Percentiles rank a stretch among this genome's conserved stretches.
These are phyloP conservation scores for Xylota segnis DNA, from an alignment of 2,888 invertebrate genomes.

Conservation along the genomic window DNA sequence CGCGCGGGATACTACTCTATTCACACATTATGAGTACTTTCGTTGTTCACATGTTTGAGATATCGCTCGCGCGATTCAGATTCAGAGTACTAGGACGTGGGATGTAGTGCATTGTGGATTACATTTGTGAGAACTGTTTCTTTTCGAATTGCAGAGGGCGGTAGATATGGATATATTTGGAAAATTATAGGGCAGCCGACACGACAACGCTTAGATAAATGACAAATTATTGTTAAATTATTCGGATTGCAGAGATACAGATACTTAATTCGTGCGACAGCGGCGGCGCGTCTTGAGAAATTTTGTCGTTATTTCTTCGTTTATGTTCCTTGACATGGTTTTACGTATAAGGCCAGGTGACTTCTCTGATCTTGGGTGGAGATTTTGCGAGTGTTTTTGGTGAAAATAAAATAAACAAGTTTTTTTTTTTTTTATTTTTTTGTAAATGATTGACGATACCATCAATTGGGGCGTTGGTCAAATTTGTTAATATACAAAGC, in stretches of 20 bases:
- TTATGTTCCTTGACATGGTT: conserved; percentile 38
- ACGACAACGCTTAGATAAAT: background rate
- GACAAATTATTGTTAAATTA: conserved; percentile 10
- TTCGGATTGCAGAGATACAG: background rate
- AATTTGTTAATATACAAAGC: background rate
- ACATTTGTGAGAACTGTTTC: conserved; percentile 55
- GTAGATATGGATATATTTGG: background rate
- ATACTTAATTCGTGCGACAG: too few relatives aligned
- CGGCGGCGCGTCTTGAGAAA: background rate
- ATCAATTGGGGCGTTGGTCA: background rate
- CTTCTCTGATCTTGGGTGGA: background rate
- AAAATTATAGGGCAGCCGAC: background rate
- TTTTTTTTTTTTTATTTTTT: background rate
- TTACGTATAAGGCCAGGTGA: conserved; percentile 14
- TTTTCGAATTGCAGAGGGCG: conserved; percentile 17
- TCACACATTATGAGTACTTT: conserved; percentile 35
- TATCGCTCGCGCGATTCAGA: conserved; percentile 40
- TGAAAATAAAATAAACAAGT: conserved; percentile 1
- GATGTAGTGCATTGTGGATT: conserved; percentile 59
- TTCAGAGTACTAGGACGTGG: conserved; percentile 67
- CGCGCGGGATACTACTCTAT: conserved; percentile 15
- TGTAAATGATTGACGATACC: background rate
- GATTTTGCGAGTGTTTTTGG: background rate
- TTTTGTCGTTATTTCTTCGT: background rate
- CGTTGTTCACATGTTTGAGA: conserved; percentile 38